These are phyloP conservation scores for Seriola dumerili DNA, from an alignment of 2,113 vertebrate genomes.

Conservation along the genomic window DNA sequence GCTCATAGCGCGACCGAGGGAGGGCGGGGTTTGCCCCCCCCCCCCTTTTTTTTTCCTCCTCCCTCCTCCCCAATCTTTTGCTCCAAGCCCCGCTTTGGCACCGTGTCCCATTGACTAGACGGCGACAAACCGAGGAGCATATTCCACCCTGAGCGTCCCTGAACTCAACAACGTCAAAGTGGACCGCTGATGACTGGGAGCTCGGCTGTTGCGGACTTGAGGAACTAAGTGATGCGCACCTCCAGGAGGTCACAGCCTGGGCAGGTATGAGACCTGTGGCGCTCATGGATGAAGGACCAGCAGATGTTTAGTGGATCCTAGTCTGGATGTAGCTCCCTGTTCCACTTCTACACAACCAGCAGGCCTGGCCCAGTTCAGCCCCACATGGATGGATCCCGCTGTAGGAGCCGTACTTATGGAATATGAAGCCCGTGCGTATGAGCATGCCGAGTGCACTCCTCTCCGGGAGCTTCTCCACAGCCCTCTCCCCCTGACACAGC, in stretches of 20 bases:
- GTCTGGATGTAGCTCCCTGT: constrained; percentile 29
- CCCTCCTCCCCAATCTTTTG: not conserved
- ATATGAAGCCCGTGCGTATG: constrained; percentile 61
- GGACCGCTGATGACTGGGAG: constrained; percentile 24
- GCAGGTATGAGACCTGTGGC: constrained; percentile 83
- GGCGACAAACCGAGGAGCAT: constrained; percentile 49
- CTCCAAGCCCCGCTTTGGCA: constrained; percentile 48
- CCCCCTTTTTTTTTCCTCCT: constrained; percentile 9
- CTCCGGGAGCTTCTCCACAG: constrained; percentile 49
- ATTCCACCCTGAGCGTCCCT: constrained; percentile 2
- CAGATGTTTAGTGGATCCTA: constrained; percentile 42
- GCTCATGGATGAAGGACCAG: constrained; percentile 46
- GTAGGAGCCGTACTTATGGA: constrained; percentile 64
- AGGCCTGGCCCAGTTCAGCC: constrained; percentile 51
- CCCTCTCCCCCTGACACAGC: constrained; percentile 61
- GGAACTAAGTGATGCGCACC: constrained; percentile 59
- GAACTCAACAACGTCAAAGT: not conserved
- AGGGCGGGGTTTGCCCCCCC: constrained; percentile 72
- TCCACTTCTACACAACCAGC: constrained; percentile 9
- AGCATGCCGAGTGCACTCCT: constrained; percentile 55
- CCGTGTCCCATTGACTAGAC: constrained; percentile 70
- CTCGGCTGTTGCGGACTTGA: not conserved
- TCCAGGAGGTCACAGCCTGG: constrained; percentile 62
- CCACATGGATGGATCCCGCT: constrained; percentile 68
- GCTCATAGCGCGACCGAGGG: constrained; percentile 61